A percentile compares a stretch with the other conserved stretches of the same genome.
phyloP scores from a whole-genome alignment of 1,140 invertebrate species.

The Philaenus spumarius region DNA sequence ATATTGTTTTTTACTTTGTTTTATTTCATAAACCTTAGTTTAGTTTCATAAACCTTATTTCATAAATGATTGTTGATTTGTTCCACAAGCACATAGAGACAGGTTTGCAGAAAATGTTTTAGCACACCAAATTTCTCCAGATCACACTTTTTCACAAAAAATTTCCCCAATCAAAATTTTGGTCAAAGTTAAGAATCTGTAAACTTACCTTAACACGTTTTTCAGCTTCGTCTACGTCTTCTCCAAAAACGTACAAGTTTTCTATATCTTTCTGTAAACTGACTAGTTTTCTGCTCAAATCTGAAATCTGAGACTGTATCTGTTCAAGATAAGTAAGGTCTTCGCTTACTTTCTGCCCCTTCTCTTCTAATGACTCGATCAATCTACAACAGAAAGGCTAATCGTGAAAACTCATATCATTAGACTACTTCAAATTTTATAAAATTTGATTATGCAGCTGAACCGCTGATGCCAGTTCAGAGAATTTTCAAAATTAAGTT shows the following conservation, averaged over 20 bases:
- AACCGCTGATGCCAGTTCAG: too few relatives aligned
- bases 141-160: too few relatives aligned
- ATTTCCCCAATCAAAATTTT: background rate
- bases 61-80: too few relatives aligned
- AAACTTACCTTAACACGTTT: slow-evolving; percentile 26
- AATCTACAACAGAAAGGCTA: slow-evolving; percentile 37
- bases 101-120: too few relatives aligned
- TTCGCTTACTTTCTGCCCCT: slow-evolving; percentile 49
- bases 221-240: slow-evolving; percentile 30
- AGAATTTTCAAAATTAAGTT: too few relatives aligned
- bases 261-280: slow-evolving; percentile 53
- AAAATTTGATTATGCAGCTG: too few relatives aligned
- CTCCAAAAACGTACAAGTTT: slow-evolving; percentile 62
- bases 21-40: too few relatives aligned
- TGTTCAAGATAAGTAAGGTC: slow-evolving; percentile 47
- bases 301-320: slow-evolving; percentile 45
- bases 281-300: slow-evolving; percentile 54
- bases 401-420: background rate
- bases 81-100: too few relatives aligned
- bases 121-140: too few relatives aligned
- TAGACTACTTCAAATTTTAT: too few relatives aligned
- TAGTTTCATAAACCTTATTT: too few relatives aligned
- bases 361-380: slow-evolving; percentile 46
- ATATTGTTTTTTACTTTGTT: too few relatives aligned
- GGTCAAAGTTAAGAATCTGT: background rate